A percentile compares a stretch with the other conserved stretches of the same genome.
Evolutionary conservation across 2,888 invertebrate genomes (phyloP).

Genomic region (Apodemia hepburni): DNA sequence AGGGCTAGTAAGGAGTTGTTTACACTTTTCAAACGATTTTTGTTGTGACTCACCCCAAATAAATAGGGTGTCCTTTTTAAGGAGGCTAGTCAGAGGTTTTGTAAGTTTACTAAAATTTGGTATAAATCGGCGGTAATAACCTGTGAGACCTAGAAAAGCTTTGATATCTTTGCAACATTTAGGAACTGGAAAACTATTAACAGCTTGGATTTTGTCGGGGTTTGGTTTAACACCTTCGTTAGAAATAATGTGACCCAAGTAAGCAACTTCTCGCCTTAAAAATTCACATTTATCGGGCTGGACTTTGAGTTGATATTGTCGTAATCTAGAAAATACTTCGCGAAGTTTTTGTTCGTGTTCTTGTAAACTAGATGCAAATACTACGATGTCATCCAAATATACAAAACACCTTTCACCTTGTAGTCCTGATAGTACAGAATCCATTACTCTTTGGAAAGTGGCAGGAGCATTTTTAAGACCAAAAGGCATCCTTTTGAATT

Average conservation of each 20-base stretch:
- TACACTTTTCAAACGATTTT: conserved; percentile 32
- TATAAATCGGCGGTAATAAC: conserved; percentile 42
- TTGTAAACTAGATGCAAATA: conserved; percentile 38
- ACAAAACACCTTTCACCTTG: neutral
- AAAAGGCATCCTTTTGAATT: no score
- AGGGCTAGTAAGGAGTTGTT: conserved; percentile 31
- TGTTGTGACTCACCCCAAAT: conserved; percentile 33
- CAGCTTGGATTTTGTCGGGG: conserved; percentile 38
- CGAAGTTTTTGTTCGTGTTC: conserved; percentile 39
- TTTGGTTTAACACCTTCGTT: conserved; percentile 45
- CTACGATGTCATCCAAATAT: conserved; percentile 28
- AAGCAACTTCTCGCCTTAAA: conserved; percentile 39
- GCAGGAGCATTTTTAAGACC: no score
- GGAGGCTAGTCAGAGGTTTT: conserved; percentile 38
- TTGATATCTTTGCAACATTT: conserved; percentile 40
- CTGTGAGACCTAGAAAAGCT: conserved; percentile 39
- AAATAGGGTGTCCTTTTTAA: conserved; percentile 36
- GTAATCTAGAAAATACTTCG: conserved; percentile 38
- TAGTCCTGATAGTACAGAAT: neutral
- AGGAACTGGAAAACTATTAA: conserved; percentile 38
- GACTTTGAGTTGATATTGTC: conserved; percentile 34
- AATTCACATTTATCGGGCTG: conserved; percentile 43
- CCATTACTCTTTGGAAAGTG: neutral
- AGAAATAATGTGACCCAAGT: conserved; percentile 46
- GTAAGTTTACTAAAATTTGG: conserved; percentile 34